These are phyloP conservation scores for Hippocampus guttulatus DNA, from an alignment of 2,113 vertebrate genomes.

Conservation along the genomic window DNA sequence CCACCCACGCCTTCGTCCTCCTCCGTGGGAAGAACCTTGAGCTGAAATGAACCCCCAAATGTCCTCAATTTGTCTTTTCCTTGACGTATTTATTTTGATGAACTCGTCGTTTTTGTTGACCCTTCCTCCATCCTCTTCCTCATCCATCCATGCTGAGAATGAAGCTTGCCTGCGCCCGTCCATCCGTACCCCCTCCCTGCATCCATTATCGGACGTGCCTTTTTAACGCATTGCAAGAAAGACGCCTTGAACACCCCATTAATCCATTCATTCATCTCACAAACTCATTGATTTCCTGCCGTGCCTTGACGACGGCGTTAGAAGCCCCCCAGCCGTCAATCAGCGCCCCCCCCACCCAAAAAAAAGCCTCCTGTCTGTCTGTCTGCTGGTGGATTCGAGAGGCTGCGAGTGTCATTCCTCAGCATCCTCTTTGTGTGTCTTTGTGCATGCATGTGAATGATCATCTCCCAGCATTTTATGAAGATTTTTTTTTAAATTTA, in stretches of 20 bases:
- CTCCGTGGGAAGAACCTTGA: neutral
- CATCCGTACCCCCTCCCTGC: neutral
- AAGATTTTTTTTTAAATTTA: neutral
- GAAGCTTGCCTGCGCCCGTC: neutral
- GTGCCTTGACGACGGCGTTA: conserved; percentile 56
- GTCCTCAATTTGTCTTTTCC: neutral
- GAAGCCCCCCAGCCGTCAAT: conserved; percentile 39
- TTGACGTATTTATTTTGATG: neutral
- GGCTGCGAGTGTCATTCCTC: conserved; percentile 1
- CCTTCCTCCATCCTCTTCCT: neutral
- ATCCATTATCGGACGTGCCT: conserved; percentile 19
- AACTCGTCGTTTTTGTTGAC: conserved; percentile 8
- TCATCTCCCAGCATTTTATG: neutral
- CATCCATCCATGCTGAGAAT: neutral
- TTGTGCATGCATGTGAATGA: too few species aligned
- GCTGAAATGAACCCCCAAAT: neutral
- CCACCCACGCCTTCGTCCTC: neutral
- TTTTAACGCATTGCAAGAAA: neutral
- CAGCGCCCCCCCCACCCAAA: conserved; percentile 2
- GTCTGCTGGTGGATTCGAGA: neutral
- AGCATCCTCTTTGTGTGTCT: neutral
- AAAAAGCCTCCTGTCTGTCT: neutral
- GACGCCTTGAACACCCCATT: neutral
- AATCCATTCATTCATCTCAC: neutral
- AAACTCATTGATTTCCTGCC: conserved; percentile 59